Conservation (phyloP, 2,888 invertebrate species). For the Eupithecia inturbata region DNA sequence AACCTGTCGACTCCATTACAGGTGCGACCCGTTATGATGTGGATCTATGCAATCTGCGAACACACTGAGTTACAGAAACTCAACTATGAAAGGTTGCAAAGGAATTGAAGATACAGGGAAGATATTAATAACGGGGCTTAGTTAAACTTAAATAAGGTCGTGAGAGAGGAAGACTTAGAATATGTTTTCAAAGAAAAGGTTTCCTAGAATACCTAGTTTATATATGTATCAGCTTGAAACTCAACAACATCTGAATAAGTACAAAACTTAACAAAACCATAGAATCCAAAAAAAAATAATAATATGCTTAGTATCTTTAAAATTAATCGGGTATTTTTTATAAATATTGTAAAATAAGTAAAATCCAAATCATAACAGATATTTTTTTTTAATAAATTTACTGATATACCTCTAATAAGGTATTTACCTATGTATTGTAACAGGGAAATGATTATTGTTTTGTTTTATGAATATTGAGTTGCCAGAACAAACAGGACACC, state of each 20-base stretch:
- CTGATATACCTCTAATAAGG: too few species aligned
- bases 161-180: not conserved
- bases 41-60: slow-evolving; percentile 44
- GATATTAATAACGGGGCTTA: not conserved
- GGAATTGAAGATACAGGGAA: not conserved
- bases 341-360: not conserved
- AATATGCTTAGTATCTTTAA: too few species aligned
- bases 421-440: not conserved
- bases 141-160: not conserved
- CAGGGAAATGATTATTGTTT: slow-evolving; percentile 25
- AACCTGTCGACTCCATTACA: slow-evolving; percentile 39
- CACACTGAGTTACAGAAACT: slow-evolving; percentile 6
- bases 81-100: not conserved
- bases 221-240: not conserved
- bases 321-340: too few species aligned
- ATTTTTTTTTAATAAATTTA: too few species aligned
- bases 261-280: too few species aligned
- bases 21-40: slow-evolving; percentile 45
- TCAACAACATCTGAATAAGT: not conserved
- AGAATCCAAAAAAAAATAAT: too few species aligned
- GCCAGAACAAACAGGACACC: slow-evolving; percentile 24
- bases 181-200: not conserved
- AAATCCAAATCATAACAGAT: not conserved
- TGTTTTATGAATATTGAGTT: slow-evolving; percentile 42
- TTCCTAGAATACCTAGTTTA: not conserved